Evolutionary conservation across 2,797 vertebrate species (phyloP).

Genomic region (Fundulus diaphanus): DNA sequence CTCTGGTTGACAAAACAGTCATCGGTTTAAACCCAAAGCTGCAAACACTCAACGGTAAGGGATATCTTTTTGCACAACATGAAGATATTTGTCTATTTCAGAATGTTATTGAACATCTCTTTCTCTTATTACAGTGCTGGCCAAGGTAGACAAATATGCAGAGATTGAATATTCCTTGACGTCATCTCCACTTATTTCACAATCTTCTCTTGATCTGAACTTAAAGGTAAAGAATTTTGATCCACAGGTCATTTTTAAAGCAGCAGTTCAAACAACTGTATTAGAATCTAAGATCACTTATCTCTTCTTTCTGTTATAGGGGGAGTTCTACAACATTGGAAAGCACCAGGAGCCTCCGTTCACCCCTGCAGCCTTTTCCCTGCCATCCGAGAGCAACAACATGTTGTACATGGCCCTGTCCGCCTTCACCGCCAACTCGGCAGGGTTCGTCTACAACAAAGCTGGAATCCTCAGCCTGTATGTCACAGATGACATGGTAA

Average conservation of each 20-base stretch:
- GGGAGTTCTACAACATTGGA: slow-evolving; percentile 82
- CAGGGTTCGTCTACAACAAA: slow-evolving; percentile 84
- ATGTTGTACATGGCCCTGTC: slow-evolving; percentile 87
- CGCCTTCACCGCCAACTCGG: slow-evolving; percentile 82
- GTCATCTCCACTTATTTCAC: slow-evolving; percentile 66
- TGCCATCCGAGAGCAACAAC: slow-evolving; percentile 72
- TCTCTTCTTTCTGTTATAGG: slow-evolving; percentile 51
- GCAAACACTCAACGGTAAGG: slow-evolving; percentile 81
- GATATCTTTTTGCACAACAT: not conserved
- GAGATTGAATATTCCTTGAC: slow-evolving; percentile 84
- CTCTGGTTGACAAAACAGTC: slow-evolving; percentile 68
- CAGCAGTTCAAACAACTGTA: not conserved
- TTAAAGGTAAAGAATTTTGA: slow-evolving; percentile 73
- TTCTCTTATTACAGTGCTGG: slow-evolving; percentile 65
- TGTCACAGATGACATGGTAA: slow-evolving; percentile 85
- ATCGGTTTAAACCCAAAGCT: slow-evolving; percentile 72
- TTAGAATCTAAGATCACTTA: not conserved
- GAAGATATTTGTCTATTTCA: not conserved
- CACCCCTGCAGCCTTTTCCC: slow-evolving; percentile 69
- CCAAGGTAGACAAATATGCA: slow-evolving; percentile 76
- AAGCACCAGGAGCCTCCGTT: slow-evolving; percentile 83
- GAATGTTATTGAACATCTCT: slow-evolving; percentile 5
- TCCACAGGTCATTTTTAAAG: not conserved
- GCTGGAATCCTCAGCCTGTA: slow-evolving; percentile 79
- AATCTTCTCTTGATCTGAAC: slow-evolving; percentile 66